Base-by-base conservation (phyloP, 1,140 invertebrate species). In the Anastrepha obliqua region DNA sequence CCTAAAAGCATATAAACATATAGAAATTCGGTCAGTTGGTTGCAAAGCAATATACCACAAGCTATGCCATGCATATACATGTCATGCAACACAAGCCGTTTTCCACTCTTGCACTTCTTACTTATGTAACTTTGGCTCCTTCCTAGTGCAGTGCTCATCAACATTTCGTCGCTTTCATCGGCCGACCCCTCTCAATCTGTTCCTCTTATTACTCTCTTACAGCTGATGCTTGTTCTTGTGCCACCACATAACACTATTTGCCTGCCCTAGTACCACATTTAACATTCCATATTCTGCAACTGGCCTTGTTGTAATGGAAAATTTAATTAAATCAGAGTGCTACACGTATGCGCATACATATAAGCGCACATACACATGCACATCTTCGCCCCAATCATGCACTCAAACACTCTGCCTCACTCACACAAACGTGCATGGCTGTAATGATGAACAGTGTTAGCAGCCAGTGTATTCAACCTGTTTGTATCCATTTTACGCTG, bases 271-370 rank as follows among this genome's bases (percentile, higher is more conserved):
- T 81, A 81, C 47, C 74, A 81, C 74, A 81, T 81, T 81, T 20
- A 81, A 55, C 74, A 81, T 81, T 81, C 55, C 74, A 81, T 81
- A 81, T 81, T 81, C 74, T 81, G 47, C 74, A 55, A 81, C 74
- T 81, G 74, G 74, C 74, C 74, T 81, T 81, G 47, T 58, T 81
- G 44, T 81, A 81, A 81, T 81, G 74, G 74, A 81, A 81, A 81
- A 81, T 81, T 81, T 81, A 81, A 81, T 81, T 81, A 81, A 81
- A 81, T 81, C 74, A 29, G 74, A 81, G 74, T 81, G 20, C 47
- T 81, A 81, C 74, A 55, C 42, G 39, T 17, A 62, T 4, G 70
- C 17, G 5, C 70, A 17, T n/a, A 17, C 47, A 81, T 17, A 29
- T 5, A 51, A 51, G 20, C 47, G 20, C 74, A 55, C 8, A 55